These are phyloP conservation scores for Pseudomugil tenellus DNA, from an alignment of 2,797 vertebrate genomes.

Conservation along the genomic window DNA sequence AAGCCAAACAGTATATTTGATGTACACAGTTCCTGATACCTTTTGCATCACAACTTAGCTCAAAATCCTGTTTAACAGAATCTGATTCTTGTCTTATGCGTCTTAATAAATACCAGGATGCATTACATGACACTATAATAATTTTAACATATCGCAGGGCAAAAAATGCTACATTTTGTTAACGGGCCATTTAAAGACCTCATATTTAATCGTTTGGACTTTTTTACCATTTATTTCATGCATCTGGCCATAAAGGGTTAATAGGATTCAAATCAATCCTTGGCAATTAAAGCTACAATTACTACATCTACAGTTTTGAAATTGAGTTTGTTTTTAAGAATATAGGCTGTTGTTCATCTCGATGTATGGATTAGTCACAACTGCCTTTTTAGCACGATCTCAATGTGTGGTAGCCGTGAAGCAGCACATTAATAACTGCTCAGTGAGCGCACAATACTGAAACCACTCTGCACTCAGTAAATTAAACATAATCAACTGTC, in stretches of 20 bases:
- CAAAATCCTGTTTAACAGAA: too few species aligned
- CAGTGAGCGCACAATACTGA: conserved; percentile 56
- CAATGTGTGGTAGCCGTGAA: conserved; percentile 55
- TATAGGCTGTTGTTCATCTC: conserved; percentile 13
- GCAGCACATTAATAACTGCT: conserved; percentile 67
- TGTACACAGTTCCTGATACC: too few species aligned
- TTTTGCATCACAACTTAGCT: too few species aligned
- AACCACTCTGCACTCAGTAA: conserved; percentile 69
- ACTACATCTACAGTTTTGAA: conserved; percentile 7
- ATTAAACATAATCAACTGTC: conserved; percentile 78
- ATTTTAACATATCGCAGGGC: too few species aligned
- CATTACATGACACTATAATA: too few species aligned
- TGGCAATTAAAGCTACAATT: neutral
- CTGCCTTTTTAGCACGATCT: conserved; percentile 53
- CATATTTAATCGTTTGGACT: too few species aligned
- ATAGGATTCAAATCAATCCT: conserved; percentile 5
- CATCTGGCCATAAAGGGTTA: neutral
- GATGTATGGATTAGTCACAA: conserved; percentile 37
- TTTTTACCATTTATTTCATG: too few species aligned
- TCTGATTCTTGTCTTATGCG: too few species aligned
- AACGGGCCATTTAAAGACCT: too few species aligned
- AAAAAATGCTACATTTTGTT: too few species aligned
- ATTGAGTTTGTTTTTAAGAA: conserved; percentile 9
- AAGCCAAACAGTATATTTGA: too few species aligned
- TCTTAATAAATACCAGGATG: too few species aligned